Percentiles rank a stretch among this genome's conserved stretches.
Conservation (phyloP, 2,113 vertebrate genomes). For the Apodemus speciosus region DNA sequence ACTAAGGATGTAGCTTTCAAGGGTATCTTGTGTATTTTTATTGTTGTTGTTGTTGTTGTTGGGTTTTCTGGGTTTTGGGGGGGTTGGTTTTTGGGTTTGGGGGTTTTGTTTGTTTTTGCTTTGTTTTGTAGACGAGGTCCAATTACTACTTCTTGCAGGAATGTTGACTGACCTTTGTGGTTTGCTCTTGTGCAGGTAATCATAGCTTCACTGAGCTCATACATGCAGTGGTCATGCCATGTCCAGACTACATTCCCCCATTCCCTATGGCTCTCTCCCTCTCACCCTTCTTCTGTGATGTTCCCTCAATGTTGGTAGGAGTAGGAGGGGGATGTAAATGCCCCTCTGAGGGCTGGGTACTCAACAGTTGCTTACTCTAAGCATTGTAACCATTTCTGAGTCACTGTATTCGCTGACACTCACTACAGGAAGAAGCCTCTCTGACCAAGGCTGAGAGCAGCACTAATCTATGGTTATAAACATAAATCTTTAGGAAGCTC, state of each 20-base stretch:
- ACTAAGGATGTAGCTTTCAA: neutral
- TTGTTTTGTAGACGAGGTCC: neutral
- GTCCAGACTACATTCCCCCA: neutral
- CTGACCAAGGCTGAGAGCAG: neutral
- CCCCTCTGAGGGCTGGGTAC: neutral
- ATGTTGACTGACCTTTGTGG: neutral
- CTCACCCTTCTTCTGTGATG: neutral
- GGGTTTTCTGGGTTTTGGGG: too few relatives aligned
- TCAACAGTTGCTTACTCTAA: neutral
- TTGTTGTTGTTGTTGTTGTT: too few relatives aligned
- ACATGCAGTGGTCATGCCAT: neutral
- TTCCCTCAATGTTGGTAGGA: neutral
- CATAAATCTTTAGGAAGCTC: neutral
- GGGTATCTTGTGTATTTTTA: neutral
- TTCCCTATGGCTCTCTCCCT: neutral
- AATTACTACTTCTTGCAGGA: neutral
- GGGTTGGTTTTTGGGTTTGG: too few relatives aligned
- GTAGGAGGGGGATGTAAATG: neutral
- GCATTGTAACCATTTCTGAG: neutral
- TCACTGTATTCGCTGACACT: neutral
- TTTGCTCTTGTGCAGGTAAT: neutral
- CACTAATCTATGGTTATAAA: neutral
- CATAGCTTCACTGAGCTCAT: neutral
- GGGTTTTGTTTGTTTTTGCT: too few relatives aligned
- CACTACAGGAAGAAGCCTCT: neutral